Evolutionary conservation across 2,888 invertebrate genomes (phyloP).

Genomic region (Autographa gamma): DNA sequence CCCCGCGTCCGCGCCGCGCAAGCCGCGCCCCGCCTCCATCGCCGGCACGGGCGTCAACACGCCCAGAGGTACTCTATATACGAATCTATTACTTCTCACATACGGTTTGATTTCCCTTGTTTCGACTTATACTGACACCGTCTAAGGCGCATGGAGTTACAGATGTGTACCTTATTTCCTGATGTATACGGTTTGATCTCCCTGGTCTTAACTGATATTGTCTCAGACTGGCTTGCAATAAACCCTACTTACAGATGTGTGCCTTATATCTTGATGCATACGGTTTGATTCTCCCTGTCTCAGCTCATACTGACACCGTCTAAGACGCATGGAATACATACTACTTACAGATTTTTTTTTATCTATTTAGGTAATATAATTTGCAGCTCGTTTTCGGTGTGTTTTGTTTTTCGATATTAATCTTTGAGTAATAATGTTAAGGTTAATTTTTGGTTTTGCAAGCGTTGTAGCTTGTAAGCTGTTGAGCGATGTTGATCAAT

Average conservation of each 20-base stretch:
- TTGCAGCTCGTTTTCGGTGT: neutral
- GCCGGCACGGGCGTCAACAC: slow-evolving; percentile 94
- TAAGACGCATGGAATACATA: neutral
- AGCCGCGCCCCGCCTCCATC: slow-evolving; percentile 91
- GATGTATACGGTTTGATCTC: neutral
- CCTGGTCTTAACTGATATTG: no score
- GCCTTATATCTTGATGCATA: slow-evolving; percentile 8
- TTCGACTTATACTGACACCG: neutral
- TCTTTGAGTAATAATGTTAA: slow-evolving; percentile 7
- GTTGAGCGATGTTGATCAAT: slow-evolving; percentile 37
- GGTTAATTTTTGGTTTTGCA: slow-evolving; percentile 18
- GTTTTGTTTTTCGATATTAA: slow-evolving; percentile 2
- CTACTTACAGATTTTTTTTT: neutral
- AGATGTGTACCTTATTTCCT: neutral
- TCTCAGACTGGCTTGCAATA: no score
- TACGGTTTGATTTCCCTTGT: slow-evolving; percentile 12
- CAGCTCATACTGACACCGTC: no score
- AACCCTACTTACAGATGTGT: no score
- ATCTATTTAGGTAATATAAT: neutral
- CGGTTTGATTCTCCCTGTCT: slow-evolving; percentile 5
- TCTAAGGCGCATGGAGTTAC: no score
- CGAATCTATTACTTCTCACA: slow-evolving; percentile 3
- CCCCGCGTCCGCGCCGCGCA: slow-evolving; percentile 90
- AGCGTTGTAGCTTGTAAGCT: slow-evolving; percentile 20
- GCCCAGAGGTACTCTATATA: slow-evolving; percentile 75